phyloP scores from a whole-genome alignment of 2,797 vertebrate species.

The Muscicapa striata region DNA sequence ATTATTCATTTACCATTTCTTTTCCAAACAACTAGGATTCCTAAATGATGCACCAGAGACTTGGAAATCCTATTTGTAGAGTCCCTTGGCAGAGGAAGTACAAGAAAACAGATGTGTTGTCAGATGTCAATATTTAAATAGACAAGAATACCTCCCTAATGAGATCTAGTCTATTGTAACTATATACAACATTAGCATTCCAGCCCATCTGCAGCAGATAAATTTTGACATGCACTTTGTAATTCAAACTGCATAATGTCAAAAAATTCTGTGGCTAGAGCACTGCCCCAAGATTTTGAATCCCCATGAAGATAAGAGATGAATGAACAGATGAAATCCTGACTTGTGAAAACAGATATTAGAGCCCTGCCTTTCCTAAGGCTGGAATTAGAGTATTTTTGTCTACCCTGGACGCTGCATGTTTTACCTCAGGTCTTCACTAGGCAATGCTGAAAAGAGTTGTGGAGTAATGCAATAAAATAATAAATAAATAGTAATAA shows the following conservation, averaged over 20 bases:
- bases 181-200: background rate
- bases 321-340: background rate
- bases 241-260: background rate
- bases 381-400: background rate
- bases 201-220: background rate
- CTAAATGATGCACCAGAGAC: constrained; percentile 29
- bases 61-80: constrained; percentile 26
- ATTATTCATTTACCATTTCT: constrained; percentile 3
- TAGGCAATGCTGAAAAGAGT: background rate
- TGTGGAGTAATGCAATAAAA: background rate
- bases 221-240: background rate
- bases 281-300: background rate
- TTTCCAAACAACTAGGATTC: constrained; percentile 21
- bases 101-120: constrained; percentile 41
- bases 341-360: rapidly evolving
- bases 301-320: background rate
- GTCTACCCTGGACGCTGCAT: background rate
- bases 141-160: constrained; percentile 21
- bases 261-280: background rate
- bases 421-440: background rate
- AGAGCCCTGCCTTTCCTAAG: background rate
- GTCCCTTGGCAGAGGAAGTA: constrained; percentile 14
- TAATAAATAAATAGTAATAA: too few relatives aligned
- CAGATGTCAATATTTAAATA: constrained; percentile 21
- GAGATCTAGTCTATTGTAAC: background rate